These are phyloP conservation scores for Incurvaria masculella DNA, from an alignment of 2,888 invertebrate genomes.

Conservation along the genomic window DNA sequence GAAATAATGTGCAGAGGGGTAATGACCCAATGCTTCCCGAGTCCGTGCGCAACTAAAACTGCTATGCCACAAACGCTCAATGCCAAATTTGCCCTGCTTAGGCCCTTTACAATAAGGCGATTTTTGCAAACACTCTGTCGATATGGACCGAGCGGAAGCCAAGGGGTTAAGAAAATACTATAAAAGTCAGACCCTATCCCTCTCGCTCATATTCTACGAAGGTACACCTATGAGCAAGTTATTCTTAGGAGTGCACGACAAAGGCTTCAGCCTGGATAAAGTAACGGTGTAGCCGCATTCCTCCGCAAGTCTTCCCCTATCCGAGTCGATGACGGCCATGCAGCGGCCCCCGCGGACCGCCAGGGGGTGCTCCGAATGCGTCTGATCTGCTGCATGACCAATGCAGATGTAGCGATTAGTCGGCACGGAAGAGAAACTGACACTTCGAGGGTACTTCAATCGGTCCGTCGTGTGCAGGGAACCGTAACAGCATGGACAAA, in stretches of 20 bases:
- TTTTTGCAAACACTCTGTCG: too few relatives aligned
- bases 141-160: too few relatives aligned
- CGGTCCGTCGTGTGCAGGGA: slow-evolving; percentile 78
- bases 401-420: slow-evolving; percentile 71
- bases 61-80: too few relatives aligned
- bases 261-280: slow-evolving; percentile 73
- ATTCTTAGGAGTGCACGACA: slow-evolving; percentile 89
- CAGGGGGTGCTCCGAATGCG: slow-evolving; percentile 70
- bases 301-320: slow-evolving; percentile 72
- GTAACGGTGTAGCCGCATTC: slow-evolving; percentile 73
- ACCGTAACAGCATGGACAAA: slow-evolving; percentile 95
- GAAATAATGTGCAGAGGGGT: too few relatives aligned
- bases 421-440: slow-evolving; percentile 45
- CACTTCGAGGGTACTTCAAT: slow-evolving; percentile 79
- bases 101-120: too few relatives aligned
- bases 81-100: too few relatives aligned
- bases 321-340: slow-evolving; percentile 88
- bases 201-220: slow-evolving; percentile 14
- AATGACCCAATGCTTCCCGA: too few relatives aligned
- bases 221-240: slow-evolving; percentile 72
- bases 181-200: too few relatives aligned
- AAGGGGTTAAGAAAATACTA: too few relatives aligned
- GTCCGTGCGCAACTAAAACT: too few relatives aligned
- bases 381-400: slow-evolving; percentile 91
- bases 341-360: slow-evolving; percentile 76